These are phyloP conservation scores for Hormiphora californensis DNA, from an alignment of 37 sponge, comb jelly and placozoan species.

Conservation along the genomic window DNA sequence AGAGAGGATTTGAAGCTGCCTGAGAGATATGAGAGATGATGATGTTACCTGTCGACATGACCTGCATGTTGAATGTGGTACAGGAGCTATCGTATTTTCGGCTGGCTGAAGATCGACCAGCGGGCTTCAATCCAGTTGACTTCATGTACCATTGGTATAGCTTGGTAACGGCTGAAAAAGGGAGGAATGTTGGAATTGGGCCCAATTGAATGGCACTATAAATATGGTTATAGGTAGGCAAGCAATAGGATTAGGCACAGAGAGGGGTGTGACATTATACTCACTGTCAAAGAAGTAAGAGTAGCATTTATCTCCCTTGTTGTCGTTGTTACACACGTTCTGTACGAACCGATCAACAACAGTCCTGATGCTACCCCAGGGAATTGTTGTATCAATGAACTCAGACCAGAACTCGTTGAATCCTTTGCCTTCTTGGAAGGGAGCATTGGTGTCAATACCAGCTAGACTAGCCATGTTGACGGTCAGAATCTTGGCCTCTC, in stretches of 20 bases:
- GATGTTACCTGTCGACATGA: too few species aligned
- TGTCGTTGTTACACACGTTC: not conserved
- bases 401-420: not conserved
- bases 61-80: too few species aligned
- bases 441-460: not conserved
- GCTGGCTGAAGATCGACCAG: not conserved
- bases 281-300: not conserved
- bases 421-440: not conserved
- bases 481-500: not conserved
- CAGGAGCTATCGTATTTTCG: too few species aligned
- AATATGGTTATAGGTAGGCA: not conserved
- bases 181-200: not conserved
- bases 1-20: too few species aligned
- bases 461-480: not conserved
- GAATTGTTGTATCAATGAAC: not conserved
- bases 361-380: not conserved
- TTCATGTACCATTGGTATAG: slow-evolving; percentile 15
- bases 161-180: slow-evolving; percentile 12
- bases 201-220: not conserved
- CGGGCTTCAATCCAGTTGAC: not conserved
- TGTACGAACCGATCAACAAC: not conserved
- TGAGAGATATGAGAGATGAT: too few species aligned
- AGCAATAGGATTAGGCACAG: too few species aligned
- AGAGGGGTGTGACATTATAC: not conserved
- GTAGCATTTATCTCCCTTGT: not conserved